Base-by-base conservation (phyloP, 2,113 vertebrate species). In the Antennarius striatus region DNA sequence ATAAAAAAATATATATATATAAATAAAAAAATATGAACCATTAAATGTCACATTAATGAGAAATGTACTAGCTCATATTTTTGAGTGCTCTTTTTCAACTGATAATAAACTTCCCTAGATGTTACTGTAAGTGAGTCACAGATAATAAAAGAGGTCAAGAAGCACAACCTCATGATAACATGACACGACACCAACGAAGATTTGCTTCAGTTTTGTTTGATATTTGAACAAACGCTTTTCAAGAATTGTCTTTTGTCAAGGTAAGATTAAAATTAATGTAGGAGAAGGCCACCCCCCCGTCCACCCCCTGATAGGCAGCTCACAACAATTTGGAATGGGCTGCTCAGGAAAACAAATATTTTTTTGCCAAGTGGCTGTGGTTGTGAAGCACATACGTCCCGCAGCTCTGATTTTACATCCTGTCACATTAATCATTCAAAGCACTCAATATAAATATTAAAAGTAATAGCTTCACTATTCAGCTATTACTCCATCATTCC, bases 381-480 rank as follows among this genome's bases (percentile, higher is more conserved):
- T 93, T 95, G 93, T 93, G 94, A 95, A 95, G 95, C 93, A 94
- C 95, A 94, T 94, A 93, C 89, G 92, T 96, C 96, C 95, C 93
- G 89, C 92, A 94, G 94, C 94, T 95, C 94, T 95, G 96, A 97
- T 99, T 95, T 94, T 96, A 98, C 96, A 98, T 96, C 95, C 96
- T 98, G 98, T 98, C 96, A 95, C 95, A 98, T 98, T 94, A 98
- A 99, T 98, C 95, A 98, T 98, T 98, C 95, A 99, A 92, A 94
- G 94, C 96, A 96, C 95, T 98, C 96, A 95, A 97, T 98, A 98
- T 98, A 98, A 99, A 99, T 99, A 99, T 98, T 99, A 98, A 98
- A 99, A 99, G 96, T 98, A 99, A 99, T 98, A 98, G 96, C 97
- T 95, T 95, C 90, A 86, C 95, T 96, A 96, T 96, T 96, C 95